Evolutionary conservation across 2,888 invertebrate species (phyloP), one percentile per base, ranked within the genome.

Genomic region (Euphydryas editha): DNA sequence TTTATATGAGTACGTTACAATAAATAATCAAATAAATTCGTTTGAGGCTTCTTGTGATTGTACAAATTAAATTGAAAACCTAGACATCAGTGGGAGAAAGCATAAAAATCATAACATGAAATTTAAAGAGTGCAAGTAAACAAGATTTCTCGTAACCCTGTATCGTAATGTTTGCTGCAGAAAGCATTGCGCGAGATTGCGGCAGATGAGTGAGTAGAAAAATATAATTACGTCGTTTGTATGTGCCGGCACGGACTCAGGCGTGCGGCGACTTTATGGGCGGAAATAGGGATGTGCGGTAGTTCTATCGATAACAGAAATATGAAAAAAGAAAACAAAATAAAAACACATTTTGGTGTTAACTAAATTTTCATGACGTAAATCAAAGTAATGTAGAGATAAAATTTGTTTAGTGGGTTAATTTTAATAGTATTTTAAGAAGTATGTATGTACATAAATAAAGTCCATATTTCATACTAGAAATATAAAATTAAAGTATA

Each of bases 211-310:
- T 73, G 68, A 65, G 67, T 76, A 77, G 81, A 81, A 82, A 83
- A 83, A 83, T 83, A 85, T 89, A 90, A 90, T 90, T 80, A 85
- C 79, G 85, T 84, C 81, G 82, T 90, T 88, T 87, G 83, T 88
- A 91, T 90, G 90, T 84, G 81, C 75, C 72, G 81, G 78, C 91
- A 91, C 88, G 90, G 75, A 73, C 77, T 68, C 74, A 75, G 76
- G 75, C 85, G 85, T 85, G 85, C 80, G 71, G 72, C 69, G 74
- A 81, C 82, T 85, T 80, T 81, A 79, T 76, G 73, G 76, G 74
- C 36, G 60, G 44, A 56, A 51, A 67, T 56, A 60, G 62, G 42
- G 63, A 51, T 44, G 70, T 55, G 61, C 21, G 30, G 46, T n/a
- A 18, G 13, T n/a, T 8, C 18, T 47, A 21, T 47, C 47, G 47